Evolutionary conservation across 2,113 vertebrate species (phyloP).

Genomic region (Oncorhynchus mykiss): DNA sequence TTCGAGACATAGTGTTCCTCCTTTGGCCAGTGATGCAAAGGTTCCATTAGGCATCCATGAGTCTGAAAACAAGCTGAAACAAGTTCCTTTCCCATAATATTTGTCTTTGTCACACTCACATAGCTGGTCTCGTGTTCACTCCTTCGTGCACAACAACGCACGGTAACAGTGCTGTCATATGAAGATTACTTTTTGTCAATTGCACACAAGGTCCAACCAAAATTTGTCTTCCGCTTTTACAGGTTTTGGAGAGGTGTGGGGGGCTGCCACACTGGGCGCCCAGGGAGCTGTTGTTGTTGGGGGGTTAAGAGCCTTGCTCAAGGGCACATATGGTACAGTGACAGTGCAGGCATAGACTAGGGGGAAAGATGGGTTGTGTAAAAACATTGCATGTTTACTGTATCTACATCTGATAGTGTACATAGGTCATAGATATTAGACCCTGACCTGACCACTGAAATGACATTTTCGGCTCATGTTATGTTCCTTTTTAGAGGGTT

Average conservation of each 20-base stretch:
- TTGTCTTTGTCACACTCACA: neutral
- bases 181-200: too few species aligned
- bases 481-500: neutral
- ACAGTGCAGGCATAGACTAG: neutral
- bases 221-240: too few species aligned
- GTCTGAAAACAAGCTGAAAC: slow-evolving; percentile 28
- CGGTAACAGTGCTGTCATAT: too few species aligned
- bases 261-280: too few species aligned
- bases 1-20: slow-evolving; percentile 36
- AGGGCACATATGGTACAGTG: too few species aligned
- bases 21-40: slow-evolving; percentile 31
- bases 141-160: neutral
- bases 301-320: too few species aligned
- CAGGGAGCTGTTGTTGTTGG: too few species aligned
- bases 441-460: neutral
- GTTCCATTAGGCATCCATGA: slow-evolving; percentile 24
- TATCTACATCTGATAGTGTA: neutral
- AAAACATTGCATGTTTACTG: neutral
- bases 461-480: neutral
- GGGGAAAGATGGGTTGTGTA: neutral
- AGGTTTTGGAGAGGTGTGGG: too few species aligned
- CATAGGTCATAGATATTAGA: neutral
- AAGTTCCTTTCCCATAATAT: neutral
- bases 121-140: neutral
- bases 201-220: too few species aligned